A percentile compares a stretch with the other conserved stretches of the same genome.
These are phyloP conservation scores for Volucella zonaria DNA, from an alignment of 2,888 invertebrate genomes.

Conservation along the genomic window DNA sequence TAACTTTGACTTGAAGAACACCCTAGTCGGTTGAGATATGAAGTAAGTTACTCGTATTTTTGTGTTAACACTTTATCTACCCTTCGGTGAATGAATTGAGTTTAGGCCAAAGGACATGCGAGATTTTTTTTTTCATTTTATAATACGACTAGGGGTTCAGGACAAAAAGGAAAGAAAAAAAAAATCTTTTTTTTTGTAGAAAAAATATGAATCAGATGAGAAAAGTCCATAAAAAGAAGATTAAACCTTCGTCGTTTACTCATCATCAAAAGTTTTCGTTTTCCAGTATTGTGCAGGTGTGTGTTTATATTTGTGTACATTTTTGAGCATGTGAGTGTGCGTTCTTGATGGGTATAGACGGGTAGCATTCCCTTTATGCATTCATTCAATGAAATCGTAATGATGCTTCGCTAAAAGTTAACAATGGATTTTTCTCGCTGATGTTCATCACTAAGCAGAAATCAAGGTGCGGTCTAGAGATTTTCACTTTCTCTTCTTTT, in stretches of 20 bases:
- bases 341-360: background rate
- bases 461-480: constrained; percentile 21
- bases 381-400: constrained; percentile 42
- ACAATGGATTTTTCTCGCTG: constrained; percentile 36
- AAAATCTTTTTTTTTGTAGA: constrained; percentile 3
- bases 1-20: constrained; percentile 8
- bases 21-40: constrained; percentile 7
- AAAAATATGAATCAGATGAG: constrained; percentile 22
- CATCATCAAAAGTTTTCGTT: constrained; percentile 41
- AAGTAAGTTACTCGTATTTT: constrained; percentile 22
- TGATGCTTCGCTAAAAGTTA: constrained; percentile 41
- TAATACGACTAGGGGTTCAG: background rate
- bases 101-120: constrained; percentile 3
- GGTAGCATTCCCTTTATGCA: constrained; percentile 24
- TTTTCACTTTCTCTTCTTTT: constrained; percentile 26
- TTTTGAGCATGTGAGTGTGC: background rate
- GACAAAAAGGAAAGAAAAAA: background rate
- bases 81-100: constrained; percentile 18
- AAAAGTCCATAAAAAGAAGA: constrained; percentile 8
- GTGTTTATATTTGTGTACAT: background rate
- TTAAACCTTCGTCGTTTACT: constrained; percentile 30
- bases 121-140: constrained; percentile 18
- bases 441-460: constrained; percentile 11
- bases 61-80: constrained; percentile 16
- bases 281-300: background rate